phyloP scores from a whole-genome alignment of 2,888 invertebrate genomes.

The Eilema griseolum region DNA sequence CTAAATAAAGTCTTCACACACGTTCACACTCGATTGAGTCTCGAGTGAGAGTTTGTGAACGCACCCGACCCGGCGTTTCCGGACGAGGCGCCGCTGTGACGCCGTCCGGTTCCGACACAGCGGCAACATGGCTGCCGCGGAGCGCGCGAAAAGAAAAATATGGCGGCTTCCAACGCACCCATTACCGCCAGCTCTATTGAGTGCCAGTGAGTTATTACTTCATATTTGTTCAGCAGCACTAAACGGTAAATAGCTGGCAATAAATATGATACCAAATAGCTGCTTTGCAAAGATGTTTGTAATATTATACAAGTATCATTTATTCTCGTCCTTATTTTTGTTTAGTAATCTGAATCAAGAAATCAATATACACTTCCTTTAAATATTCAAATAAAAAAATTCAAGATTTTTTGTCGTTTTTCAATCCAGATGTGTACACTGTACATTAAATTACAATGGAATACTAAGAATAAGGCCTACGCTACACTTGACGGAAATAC shows the following conservation, averaged over 20 bases:
- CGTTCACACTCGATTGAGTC: constrained; percentile 70
- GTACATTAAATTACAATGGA: no score
- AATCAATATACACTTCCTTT: neutral
- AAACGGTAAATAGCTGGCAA: constrained; percentile 52
- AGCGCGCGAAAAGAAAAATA: constrained; percentile 66
- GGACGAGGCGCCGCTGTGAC: constrained; percentile 75
- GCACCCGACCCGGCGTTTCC: constrained; percentile 72
- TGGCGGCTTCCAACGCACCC: constrained; percentile 63
- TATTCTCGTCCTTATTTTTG: neutral
- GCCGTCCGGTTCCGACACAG: constrained; percentile 73
- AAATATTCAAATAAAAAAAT: no score
- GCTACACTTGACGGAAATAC: no score
- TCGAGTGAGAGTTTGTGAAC: constrained; percentile 73
- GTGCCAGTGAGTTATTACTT: constrained; percentile 63
- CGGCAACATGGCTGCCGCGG: constrained; percentile 54
- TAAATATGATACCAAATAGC: constrained; percentile 38
- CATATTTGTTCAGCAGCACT: constrained; percentile 58
- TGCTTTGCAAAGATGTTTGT: neutral
- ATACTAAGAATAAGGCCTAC: no score
- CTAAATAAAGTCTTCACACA: constrained; percentile 62
- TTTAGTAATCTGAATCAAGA: neutral
- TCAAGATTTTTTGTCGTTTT: no score
- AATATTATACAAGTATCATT: neutral
- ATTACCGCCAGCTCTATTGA: constrained; percentile 66
- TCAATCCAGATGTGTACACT: no score